Percentiles rank a stretch among this genome's conserved stretches.
Conservation (phyloP, 2,888 invertebrate genomes). For the Torymus texanus region DNA sequence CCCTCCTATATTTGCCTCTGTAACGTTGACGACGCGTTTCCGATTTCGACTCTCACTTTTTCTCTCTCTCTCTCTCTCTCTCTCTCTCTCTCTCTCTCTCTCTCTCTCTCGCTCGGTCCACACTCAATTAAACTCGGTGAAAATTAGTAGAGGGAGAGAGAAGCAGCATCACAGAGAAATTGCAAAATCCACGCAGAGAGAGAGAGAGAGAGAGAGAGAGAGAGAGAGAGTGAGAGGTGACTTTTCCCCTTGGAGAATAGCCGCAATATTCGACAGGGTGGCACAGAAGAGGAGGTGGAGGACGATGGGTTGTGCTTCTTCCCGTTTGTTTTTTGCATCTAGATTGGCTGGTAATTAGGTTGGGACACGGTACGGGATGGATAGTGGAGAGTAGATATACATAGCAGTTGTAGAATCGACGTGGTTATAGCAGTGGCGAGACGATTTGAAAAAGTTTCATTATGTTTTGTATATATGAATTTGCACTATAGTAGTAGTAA, state of each 20-base stretch:
- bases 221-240: too few species aligned
- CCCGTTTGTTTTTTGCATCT: constrained; percentile 56
- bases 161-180: constrained; percentile 25
- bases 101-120: constrained; percentile 56
- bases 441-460: too few species aligned
- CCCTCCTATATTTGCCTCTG: constrained; percentile 25
- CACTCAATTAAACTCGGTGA: constrained; percentile 72
- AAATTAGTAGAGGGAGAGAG: constrained; percentile 65
- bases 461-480: too few species aligned
- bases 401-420: too few species aligned
- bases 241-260: constrained; percentile 53
- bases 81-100: neutral
- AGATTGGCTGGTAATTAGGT: constrained; percentile 24
- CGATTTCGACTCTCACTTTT: constrained; percentile 15
- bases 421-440: too few species aligned
- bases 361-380: too few species aligned
- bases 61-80: neutral
- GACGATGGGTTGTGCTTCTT: too few species aligned
- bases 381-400: too few species aligned
- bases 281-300: too few species aligned
- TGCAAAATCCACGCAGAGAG: constrained; percentile 37
- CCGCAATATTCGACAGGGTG: constrained; percentile 5
- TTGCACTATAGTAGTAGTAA: too few species aligned
- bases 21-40: constrained; percentile 6
- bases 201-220: too few species aligned